Evolutionary conservation across 2,797 vertebrate species (phyloP).

Genomic region (Prunella strophiata): DNA sequence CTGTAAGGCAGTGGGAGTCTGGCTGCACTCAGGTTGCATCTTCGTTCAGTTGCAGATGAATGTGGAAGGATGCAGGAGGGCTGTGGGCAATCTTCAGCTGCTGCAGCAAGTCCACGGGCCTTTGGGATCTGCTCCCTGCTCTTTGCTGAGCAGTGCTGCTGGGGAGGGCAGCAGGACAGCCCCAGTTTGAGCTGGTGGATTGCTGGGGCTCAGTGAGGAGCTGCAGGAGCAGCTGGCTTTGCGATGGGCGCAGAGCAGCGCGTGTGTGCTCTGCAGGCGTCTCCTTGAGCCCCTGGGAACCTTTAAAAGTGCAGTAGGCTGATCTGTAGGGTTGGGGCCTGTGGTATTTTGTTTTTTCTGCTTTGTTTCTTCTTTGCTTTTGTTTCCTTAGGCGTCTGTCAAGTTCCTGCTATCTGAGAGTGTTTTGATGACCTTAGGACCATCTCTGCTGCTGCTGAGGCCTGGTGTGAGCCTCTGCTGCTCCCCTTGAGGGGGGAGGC

Average conservation of each 20-base stretch:
- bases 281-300: not conserved
- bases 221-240: not conserved
- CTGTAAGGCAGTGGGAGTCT: not conserved
- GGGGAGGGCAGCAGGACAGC: not conserved
- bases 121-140: not conserved
- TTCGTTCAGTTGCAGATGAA: not conserved
- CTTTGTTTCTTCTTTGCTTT: not conserved
- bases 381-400: not conserved
- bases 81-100: rapidly evolving
- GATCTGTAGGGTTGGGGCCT: not conserved
- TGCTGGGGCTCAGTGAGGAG: rapidly evolving
- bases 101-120: not conserved
- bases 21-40: not conserved
- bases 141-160: not conserved
- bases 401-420: not conserved
- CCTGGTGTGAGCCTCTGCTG: not conserved
- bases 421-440: not conserved
- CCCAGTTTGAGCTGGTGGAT: not conserved
- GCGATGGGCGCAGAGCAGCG: rapidly evolving
- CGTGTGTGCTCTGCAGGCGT: rapidly evolving
- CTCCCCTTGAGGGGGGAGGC: rapidly evolving
- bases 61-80: not conserved
- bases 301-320: not conserved
- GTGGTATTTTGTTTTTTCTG: not conserved
- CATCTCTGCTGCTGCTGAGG: not conserved